Conservation (phyloP, 2,797 vertebrate species). For the Ciconia nigra region DNA sequence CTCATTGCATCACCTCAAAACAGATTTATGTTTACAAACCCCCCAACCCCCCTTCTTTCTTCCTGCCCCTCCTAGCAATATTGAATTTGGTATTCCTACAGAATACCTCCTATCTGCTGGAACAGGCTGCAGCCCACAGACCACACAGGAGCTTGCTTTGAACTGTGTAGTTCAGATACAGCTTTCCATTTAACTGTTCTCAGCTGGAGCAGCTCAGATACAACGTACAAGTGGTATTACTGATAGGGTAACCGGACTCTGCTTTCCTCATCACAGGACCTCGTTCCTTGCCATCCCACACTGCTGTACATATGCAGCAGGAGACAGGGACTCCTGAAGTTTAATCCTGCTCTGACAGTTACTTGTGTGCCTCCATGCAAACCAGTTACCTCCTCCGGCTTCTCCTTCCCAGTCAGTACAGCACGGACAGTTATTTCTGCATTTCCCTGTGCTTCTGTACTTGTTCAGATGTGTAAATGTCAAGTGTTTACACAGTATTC, state of each 20-base stretch:
- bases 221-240: neutral
- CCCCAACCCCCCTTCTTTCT: neutral
- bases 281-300: accelerated
- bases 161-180: neutral
- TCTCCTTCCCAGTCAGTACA: too few relatives aligned
- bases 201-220: neutral
- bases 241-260: neutral
- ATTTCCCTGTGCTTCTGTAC: neutral
- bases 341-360: neutral
- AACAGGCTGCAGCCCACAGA: neutral
- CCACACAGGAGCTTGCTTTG: neutral
- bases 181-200: neutral
- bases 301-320: accelerated
- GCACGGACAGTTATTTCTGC: neutral
- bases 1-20: slow-evolving; percentile 48
- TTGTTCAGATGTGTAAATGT: accelerated
- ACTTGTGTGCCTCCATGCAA: accelerated
- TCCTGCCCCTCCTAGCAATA: neutral
- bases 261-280: accelerated
- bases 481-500: neutral
- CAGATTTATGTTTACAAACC: slow-evolving; percentile 11
- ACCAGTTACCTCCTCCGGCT: accelerated
- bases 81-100: neutral
- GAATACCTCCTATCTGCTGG: neutral
- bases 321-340: accelerated